Conservation (phyloP, 2,888 invertebrate species). For the Desoria tigrina region DNA sequence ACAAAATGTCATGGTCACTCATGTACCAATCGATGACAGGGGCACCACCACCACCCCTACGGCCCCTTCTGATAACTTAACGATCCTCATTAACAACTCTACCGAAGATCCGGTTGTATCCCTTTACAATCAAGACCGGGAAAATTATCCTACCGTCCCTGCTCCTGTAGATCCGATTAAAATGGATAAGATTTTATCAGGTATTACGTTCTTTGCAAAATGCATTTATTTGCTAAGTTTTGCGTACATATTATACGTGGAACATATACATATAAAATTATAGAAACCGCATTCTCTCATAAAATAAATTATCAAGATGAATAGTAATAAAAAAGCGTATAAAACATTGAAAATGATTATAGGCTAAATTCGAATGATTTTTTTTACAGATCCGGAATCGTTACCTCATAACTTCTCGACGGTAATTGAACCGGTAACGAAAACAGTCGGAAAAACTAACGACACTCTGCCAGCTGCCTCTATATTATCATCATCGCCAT, state of each 20-base stretch:
- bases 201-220: too few species aligned
- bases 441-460: background rate
- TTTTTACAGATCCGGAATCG: too few species aligned
- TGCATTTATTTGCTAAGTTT: too few species aligned
- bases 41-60: background rate
- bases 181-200: background rate
- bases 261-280: too few species aligned
- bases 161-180: background rate
- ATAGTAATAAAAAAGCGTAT: too few species aligned
- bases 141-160: background rate
- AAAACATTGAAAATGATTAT: too few species aligned
- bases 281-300: too few species aligned
- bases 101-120: background rate
- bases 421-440: too few species aligned
- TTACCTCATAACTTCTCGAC: too few species aligned
- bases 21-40: background rate
- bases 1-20: background rate
- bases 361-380: too few species aligned
- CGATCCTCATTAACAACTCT: background rate
- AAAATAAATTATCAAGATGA: too few species aligned
- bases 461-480: background rate
- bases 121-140: background rate
- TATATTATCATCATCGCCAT: background rate
- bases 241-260: too few species aligned
- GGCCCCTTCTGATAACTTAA: background rate